Evolutionary conservation across 2,113 vertebrate species (phyloP), one percentile per base, ranked within the genome.

Genomic region (Sinocyclocheilus anshuiensis): DNA sequence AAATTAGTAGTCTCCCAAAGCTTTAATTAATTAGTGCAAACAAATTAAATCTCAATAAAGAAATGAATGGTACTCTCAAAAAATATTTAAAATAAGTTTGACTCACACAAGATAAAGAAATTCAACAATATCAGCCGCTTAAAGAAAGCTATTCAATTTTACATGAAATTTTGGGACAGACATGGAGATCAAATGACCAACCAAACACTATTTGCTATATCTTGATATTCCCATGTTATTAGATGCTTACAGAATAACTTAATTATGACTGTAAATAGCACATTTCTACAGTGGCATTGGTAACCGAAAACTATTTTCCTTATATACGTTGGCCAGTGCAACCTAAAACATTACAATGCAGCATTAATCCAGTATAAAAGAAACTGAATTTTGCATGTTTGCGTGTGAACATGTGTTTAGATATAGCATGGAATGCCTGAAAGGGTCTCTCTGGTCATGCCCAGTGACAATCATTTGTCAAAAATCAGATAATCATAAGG

Each of bases 401-500:
- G 81, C 65, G 48, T 72, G 81, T 72, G 48, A 83, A 36, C 11
- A 0, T 22, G 48, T 83, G 65, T 83, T 72, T 55, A 42, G 42
- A 36, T n/a, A 55, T 69, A 72, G 11, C 48, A 8, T 36, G 29
- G 26, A 22, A 72, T 83, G 8, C 24, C 63, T 36, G 80, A 69
- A n/a, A 55, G 12, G 26, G 48, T 55, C 81, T 72, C 39, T 61
- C 42, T 16, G 20, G 29, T 79, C 45, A 69, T 53, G 80, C 61
- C 45, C 42, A 29, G 4, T 83, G 48, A 72, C 81, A 55, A 55
- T 72, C 26, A 6, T 33, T 71, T 36, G 26, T 71, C 45, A 72
- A 83, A 72, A 83, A 53, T 83, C 67, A 5, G 20, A 83, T 83
- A 36, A 83, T 83, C 63, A 8, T 39, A 12, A 83, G 36, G 65